phyloP scores from a whole-genome alignment of 37 sponge, comb jelly and placozoan species.

The Amphimedon queenslandica region DNA sequence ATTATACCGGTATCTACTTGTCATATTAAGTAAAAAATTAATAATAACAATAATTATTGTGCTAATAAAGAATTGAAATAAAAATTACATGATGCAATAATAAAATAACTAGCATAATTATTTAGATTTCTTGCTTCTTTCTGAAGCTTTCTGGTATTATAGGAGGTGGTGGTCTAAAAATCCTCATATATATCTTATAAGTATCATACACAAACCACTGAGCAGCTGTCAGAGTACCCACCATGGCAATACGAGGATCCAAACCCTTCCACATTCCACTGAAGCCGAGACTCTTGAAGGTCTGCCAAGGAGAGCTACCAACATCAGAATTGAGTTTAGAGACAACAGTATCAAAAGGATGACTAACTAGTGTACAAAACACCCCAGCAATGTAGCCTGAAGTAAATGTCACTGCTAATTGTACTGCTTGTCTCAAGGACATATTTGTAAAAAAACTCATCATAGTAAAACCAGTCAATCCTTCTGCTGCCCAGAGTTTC shows the following conservation, averaged over 20 bases:
- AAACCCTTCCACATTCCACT: conserved; percentile 77
- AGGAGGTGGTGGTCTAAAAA: conserved; percentile 90
- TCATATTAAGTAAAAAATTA: no score
- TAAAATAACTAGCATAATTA: no score
- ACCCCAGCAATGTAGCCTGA: conserved; percentile 93
- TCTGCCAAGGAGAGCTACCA: conserved; percentile 65
- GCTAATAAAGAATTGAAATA: no score
- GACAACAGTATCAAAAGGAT: conserved; percentile 84
- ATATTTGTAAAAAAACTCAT: conserved; percentile 85
- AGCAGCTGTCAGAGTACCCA: conserved; percentile 87
- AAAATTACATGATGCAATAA: no score
- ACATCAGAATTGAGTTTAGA: conserved; percentile 86
- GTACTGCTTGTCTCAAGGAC: conserved; percentile 70
- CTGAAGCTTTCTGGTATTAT: conserved; percentile 89
- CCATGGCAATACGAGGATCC: conserved; percentile 81
- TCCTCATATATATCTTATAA: conserved; percentile 70
- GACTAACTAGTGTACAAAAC: conserved; percentile 87
- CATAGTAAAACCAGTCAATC: conserved; percentile 82
- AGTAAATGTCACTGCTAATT: conserved; percentile 84
- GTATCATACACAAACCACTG: conserved; percentile 95
- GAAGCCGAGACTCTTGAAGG: conserved; percentile 69
- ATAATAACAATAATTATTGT: no score
- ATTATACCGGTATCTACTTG: no score
- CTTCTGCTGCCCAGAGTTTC: conserved; percentile 64
- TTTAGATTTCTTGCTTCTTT: no score